Percentiles rank a stretch among this genome's conserved stretches.
These are phyloP conservation scores for Deroplatys truncata DNA, from an alignment of 2,888 invertebrate species.

Conservation along the genomic window DNA sequence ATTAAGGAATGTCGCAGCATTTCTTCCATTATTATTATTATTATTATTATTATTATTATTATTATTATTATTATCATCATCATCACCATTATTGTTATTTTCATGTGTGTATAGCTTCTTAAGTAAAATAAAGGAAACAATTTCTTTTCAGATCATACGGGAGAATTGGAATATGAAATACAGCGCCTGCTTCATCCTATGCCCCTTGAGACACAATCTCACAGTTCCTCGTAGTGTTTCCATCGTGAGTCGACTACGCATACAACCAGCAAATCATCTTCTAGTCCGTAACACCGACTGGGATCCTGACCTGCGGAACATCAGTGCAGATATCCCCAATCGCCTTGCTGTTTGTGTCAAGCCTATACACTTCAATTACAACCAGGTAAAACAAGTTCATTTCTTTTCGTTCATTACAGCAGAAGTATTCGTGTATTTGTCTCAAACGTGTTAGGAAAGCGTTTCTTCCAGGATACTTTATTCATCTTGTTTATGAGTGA, in stretches of 20 bases:
- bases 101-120: too few relatives aligned
- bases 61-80: too few relatives aligned
- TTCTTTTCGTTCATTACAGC: conserved; percentile 27
- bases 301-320: conserved; percentile 42
- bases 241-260: conserved; percentile 49
- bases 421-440: background rate
- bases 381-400: conserved; percentile 51
- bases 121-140: background rate
- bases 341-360: conserved; percentile 78
- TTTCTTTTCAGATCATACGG: conserved; percentile 62
- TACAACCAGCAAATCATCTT: conserved; percentile 60
- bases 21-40: too few relatives aligned
- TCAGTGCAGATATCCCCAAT: conserved; percentile 34
- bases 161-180: conserved; percentile 94
- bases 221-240: conserved; percentile 66
- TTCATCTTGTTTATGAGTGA: too few relatives aligned
- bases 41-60: too few relatives aligned
- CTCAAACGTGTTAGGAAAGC: too few relatives aligned
- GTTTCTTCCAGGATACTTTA: too few relatives aligned
- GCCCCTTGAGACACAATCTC: conserved; percentile 62
- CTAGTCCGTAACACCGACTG: conserved; percentile 56
- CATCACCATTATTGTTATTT: too few relatives aligned
- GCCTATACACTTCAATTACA: conserved; percentile 84
- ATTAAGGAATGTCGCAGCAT: too few relatives aligned
- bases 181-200: conserved; percentile 85